Conservation (phyloP, 2,888 invertebrate genomes). For the Apantesis nais region DNA sequence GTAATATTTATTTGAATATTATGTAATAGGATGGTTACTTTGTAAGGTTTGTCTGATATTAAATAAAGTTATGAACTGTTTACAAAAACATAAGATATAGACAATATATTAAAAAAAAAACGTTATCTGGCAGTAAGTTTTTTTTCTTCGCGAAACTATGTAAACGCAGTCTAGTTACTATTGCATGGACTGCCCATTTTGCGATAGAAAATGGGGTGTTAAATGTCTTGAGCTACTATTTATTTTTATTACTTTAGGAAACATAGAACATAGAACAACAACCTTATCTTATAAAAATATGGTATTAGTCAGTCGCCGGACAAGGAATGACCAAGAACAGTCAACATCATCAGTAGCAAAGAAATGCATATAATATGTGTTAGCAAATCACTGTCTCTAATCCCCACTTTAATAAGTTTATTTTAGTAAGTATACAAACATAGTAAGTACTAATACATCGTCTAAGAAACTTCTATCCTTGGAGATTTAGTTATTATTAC, state of each 20-base stretch:
- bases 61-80: too few species aligned
- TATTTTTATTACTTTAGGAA: too few species aligned
- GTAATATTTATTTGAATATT: neutral
- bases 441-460: neutral
- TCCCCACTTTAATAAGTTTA: neutral
- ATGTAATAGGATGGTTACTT: too few species aligned
- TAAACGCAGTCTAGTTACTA: neutral
- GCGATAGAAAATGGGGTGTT: too few species aligned
- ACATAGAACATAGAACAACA: too few species aligned
- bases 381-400: neutral
- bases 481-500: neutral
- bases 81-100: too few species aligned
- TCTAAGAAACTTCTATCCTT: neutral
- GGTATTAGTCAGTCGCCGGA: too few species aligned
- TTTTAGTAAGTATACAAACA: neutral
- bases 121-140: neutral
- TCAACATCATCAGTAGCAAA: neutral
- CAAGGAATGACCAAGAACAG: neutral
- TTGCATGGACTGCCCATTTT: neutral
- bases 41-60: too few species aligned
- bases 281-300: too few species aligned
- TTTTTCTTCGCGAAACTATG: too few species aligned
- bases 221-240: too few species aligned
- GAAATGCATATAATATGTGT: neutral
- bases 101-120: neutral